These are phyloP conservation scores for Phainopepla nitens DNA, from an alignment of 2,113 vertebrate genomes.

Conservation along the genomic window DNA sequence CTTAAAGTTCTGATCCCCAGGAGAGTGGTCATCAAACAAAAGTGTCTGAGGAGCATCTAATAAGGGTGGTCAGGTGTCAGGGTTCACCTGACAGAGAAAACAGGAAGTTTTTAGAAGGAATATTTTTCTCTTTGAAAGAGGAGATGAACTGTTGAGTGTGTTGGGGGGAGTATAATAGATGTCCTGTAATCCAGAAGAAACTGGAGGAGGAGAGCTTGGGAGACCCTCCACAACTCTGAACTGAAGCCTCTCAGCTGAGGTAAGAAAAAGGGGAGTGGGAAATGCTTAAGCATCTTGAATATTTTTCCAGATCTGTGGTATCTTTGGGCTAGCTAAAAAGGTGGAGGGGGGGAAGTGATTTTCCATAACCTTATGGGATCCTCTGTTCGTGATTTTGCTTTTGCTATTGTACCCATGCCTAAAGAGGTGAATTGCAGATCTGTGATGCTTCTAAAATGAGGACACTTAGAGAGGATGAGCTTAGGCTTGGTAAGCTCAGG, in stretches of 20 bases:
- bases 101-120: not conserved
- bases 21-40: not conserved
- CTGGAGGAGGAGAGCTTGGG: not conserved
- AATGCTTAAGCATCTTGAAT: not conserved
- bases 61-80: not conserved
- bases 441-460: not conserved
- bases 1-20: not conserved
- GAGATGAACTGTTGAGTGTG: not conserved
- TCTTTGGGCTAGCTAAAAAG: not conserved
- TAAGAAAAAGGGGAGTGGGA: not conserved
- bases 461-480: not conserved
- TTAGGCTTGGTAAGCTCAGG: not conserved
- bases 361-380: not conserved
- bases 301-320: not conserved
- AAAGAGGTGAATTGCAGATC: not conserved
- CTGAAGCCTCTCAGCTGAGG: not conserved
- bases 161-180: fast-evolving
- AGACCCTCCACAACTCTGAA: not conserved
- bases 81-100: not conserved
- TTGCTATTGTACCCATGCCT: fast-evolving
- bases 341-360: fast-evolving
- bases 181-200: not conserved
- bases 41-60: not conserved
- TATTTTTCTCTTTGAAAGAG: not conserved
- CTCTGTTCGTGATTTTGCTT: not conserved